phyloP scores from a whole-genome alignment of 1,140 invertebrate species.

The Heliconius hewitsoni region DNA sequence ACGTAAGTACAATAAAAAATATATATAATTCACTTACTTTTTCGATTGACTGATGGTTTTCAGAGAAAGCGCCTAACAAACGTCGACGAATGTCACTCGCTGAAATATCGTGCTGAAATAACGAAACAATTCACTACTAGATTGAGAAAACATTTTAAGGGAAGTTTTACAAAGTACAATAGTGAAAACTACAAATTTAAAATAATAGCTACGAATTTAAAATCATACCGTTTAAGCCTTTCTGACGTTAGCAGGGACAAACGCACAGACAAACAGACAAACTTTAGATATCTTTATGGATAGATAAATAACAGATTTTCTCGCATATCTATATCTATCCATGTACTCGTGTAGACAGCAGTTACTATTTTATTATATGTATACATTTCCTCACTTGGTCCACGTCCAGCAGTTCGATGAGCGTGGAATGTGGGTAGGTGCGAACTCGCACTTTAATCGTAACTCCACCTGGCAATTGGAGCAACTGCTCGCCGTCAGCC shows the following conservation, averaged over 20 bases:
- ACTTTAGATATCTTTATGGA: too few relatives aligned
- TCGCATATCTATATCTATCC: too few relatives aligned
- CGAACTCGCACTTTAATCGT: constrained; percentile 61
- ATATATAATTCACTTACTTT: constrained; percentile 17
- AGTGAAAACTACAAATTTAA: too few relatives aligned
- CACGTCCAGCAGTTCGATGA: constrained; percentile 56
- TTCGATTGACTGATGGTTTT: constrained; percentile 7
- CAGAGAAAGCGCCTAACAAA: constrained; percentile 37
- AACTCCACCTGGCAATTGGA: constrained; percentile 50
- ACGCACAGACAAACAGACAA: too few relatives aligned
- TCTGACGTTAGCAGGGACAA: too few relatives aligned
- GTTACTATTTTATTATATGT: neutral
- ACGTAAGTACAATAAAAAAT: neutral
- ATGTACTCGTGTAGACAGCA: too few relatives aligned
- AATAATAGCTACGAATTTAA: too few relatives aligned
- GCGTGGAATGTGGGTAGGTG: constrained; percentile 58
- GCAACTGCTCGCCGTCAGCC: constrained; percentile 57
- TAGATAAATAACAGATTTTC: too few relatives aligned
- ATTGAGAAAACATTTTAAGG: too few relatives aligned
- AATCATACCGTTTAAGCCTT: too few relatives aligned
- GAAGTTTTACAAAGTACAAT: too few relatives aligned
- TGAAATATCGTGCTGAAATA: constrained; percentile 61
- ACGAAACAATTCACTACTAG: neutral
- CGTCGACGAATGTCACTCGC: constrained; percentile 63
- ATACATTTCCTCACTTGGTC: constrained; percentile 47